Evolutionary conservation across 2,888 invertebrate genomes (phyloP).

Genomic region (Platypus cylindrus): DNA sequence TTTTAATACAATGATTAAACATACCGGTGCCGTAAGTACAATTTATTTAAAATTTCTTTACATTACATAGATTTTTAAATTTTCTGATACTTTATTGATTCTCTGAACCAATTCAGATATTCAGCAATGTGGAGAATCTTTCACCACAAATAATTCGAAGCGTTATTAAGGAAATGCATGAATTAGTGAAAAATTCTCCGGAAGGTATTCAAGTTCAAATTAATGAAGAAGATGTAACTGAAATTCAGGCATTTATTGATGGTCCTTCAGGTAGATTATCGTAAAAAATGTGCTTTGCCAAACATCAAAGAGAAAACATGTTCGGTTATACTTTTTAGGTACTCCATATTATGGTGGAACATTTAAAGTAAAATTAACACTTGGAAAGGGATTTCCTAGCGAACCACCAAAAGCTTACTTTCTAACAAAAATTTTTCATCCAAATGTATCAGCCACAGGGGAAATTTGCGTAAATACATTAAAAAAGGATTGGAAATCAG

Average conservation of each 20-base stretch:
- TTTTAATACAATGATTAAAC: no score
- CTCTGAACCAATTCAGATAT: slow-evolving; percentile 70
- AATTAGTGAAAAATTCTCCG: slow-evolving; percentile 67
- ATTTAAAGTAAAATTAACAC: slow-evolving; percentile 78
- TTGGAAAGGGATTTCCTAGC: slow-evolving; percentile 86
- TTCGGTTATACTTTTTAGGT: slow-evolving; percentile 37
- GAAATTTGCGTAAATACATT: slow-evolving; percentile 96
- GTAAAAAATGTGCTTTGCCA: neutral
- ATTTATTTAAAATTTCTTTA: no score
- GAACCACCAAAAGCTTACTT: slow-evolving; percentile 89
- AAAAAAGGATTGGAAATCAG: slow-evolving; percentile 92
- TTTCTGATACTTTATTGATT: no score
- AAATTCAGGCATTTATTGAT: slow-evolving; percentile 83
- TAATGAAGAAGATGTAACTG: slow-evolving; percentile 87
- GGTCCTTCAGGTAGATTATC: slow-evolving; percentile 49
- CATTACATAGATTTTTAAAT: no score
- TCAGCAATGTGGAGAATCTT: slow-evolving; percentile 81
- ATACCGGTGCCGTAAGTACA: no score
- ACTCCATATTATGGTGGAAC: slow-evolving; percentile 84
- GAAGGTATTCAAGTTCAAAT: slow-evolving; percentile 83
- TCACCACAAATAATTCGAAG: slow-evolving; percentile 84
- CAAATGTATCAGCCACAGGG: slow-evolving; percentile 86
- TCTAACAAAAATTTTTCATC: slow-evolving; percentile 92
- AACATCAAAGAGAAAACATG: neutral
- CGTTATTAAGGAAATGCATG: slow-evolving; percentile 79